Base-by-base conservation (phyloP, 2,113 vertebrate genomes). In the Scalopus aquaticus region DNA sequence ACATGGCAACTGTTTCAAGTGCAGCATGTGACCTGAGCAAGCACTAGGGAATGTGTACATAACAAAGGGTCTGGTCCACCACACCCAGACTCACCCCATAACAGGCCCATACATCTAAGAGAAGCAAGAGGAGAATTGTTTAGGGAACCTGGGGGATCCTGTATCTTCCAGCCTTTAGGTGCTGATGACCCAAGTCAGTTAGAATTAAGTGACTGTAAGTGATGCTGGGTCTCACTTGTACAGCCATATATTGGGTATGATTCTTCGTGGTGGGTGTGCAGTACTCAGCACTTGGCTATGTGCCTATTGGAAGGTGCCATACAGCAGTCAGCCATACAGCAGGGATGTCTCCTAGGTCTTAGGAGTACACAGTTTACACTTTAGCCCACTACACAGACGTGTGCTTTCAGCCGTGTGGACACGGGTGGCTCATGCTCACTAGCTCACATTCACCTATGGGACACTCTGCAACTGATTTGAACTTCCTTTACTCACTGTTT, bases 61-160 rank as follows among this genome's bases (percentile, higher is more conserved):
- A 1, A 6, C 28, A 28, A 49, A 62, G 20, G 54, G 28, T 30
- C 11, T n/a, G n/a, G n/a, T n/a, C n/a, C n/a, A n/a, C n/a, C n/a
- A n/a, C n/a, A n/a, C n/a, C n/a, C n/a, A n/a, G n/a, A n/a, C n/a
- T 67, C n/a, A 42, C 15, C 26, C 30, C 4, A 13, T 20, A 51
- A 30, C 11, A 2, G 16, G 20, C 30, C 15, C 62, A 9, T 32
- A 12, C 20, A 28, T 32, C 39, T 60, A 37, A 49, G 74, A 60
- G 20, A 4, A 49, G 24, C 17, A 2, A 20, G 60, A 20, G 30
- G 2, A 42, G 44, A 6, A 9, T 87, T 0, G 0, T 69, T 64
- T 39, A n/a, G 56, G 65, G 74, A 84, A 74, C 22, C 24, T 62
- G 51, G 60, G 35, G 58, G 17, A 2, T 83, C 26, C 64, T 80